phyloP scores from a whole-genome alignment of 1,140 invertebrate species.

The Ylistrum balloti region DNA sequence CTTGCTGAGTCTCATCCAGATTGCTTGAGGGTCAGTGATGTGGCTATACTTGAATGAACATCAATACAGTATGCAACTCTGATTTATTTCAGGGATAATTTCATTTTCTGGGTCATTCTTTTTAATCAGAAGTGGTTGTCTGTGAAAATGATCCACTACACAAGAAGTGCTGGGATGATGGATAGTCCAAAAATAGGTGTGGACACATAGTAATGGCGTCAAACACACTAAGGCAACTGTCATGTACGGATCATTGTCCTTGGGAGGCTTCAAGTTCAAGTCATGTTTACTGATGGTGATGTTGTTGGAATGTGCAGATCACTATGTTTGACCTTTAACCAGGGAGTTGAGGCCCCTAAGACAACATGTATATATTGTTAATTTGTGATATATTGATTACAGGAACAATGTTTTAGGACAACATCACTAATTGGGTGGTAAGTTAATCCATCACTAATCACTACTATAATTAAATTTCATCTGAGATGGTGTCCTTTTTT shows the following conservation, averaged over 20 bases:
- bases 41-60: not conserved
- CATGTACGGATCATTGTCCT: not conserved
- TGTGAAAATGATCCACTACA: not conserved
- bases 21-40: not conserved
- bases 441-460: not conserved
- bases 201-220: constrained; percentile 1
- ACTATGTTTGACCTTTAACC: not conserved
- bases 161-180: not conserved
- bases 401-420: not conserved
- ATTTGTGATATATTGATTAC: not conserved
- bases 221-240: constrained; percentile 14
- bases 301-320: not conserved
- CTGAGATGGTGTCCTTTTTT: not conserved
- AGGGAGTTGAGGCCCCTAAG: not conserved
- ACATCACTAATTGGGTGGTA: not conserved
- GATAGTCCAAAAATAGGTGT: not conserved
- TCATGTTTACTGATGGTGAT: not conserved
- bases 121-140: constrained; percentile 28
- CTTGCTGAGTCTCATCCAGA: not conserved
- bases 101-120: constrained; percentile 25
- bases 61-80: constrained; percentile 18
- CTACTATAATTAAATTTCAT: not conserved
- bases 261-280: not conserved
- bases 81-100: constrained; percentile 14
- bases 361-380: not conserved